Percentiles rank a stretch among this genome's conserved stretches.
These are phyloP conservation scores for Rambutsinella grinnellia DNA, from an alignment of 2,888 invertebrate genomes.

Conservation along the genomic window DNA sequence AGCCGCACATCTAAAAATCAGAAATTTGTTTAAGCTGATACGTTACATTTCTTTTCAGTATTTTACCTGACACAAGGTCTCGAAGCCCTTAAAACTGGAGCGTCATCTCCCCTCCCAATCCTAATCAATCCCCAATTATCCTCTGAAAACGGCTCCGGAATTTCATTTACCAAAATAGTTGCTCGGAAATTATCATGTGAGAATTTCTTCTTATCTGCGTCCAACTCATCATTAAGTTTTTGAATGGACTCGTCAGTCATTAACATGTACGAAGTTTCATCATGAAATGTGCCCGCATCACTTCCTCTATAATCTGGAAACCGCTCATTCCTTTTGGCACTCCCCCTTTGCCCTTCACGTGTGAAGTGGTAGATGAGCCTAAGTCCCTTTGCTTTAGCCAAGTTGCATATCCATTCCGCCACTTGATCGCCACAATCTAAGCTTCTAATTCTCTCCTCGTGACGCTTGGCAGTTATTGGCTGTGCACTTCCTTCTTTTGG, in stretches of 20 bases:
- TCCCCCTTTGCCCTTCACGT: slow-evolving; percentile 34
- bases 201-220: slow-evolving; percentile 38
- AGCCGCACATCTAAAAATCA: slow-evolving; percentile 48
- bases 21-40: neutral
- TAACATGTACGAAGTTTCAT: slow-evolving; percentile 63
- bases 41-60: neutral
- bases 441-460: slow-evolving; percentile 48
- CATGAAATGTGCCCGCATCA: slow-evolving; percentile 59
- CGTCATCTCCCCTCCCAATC: slow-evolving; percentile 50
- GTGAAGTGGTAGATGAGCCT: slow-evolving; percentile 50
- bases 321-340: slow-evolving; percentile 23
- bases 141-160: slow-evolving; percentile 57
- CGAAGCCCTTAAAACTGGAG: slow-evolving; percentile 54
- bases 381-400: slow-evolving; percentile 36
- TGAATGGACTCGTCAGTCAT: slow-evolving; percentile 58
- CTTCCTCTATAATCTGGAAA: slow-evolving; percentile 40
- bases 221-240: slow-evolving; percentile 51
- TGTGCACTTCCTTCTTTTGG: slow-evolving; percentile 10
- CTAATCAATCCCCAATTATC: slow-evolving; percentile 59
- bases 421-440: slow-evolving; percentile 63
- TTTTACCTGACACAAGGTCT: slow-evolving; percentile 61
- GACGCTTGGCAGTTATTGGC: slow-evolving; percentile 24
- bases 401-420: slow-evolving; percentile 49
- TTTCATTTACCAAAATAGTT: slow-evolving; percentile 47
- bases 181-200: slow-evolving; percentile 54